Base-by-base conservation (phyloP, 2,888 invertebrate species). In the Erebia ligea region DNA sequence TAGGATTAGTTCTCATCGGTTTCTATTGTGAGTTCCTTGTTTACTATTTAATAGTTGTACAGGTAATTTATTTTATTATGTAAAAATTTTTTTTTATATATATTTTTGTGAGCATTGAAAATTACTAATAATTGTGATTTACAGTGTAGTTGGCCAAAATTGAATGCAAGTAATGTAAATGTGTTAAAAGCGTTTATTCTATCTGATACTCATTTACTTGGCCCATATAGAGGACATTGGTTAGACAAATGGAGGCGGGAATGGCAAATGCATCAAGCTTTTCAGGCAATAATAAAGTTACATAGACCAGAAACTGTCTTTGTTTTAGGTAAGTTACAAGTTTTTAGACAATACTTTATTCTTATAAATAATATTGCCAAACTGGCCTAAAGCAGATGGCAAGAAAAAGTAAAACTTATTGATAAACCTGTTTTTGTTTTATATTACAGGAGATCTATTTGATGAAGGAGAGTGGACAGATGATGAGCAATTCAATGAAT, bases 261-360 rank as follows among this genome's bases (percentile, higher is more conserved):
- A 91, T 99, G 98, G 98, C 99, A 99, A 90, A 99, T 99, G 99
- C 95, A 97, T 78, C 95, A 97, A 80, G 95, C 98, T 1, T 99
- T 98, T 86, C 97, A 98, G 91, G 96, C 98, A 15, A 96, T 98
- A 2, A 94, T 98, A 79, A 85, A 91, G 0, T 81, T 98, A 54
- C 97, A 98, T 80, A 94, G 94, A 74, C 99, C 99, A 1, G 97
- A 99, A 77, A 94, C 96, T 45, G 96, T 99, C 17, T 99, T 99
- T 91, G 94, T 99, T 76, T 91, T 99, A 79, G 98, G 97, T 97
- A 86, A 84, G 84, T 77, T 15, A 6, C 34, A 34, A 34, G 34
- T 34, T 34, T 34, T 34, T 34, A 6, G 34, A 6, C 6, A 34
- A 34, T 34, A 25, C 25, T 2, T 25, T 1, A 34, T 34, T 34